Conservation (phyloP, 1,140 invertebrate genomes). For the Stegodyphus dumicola region DNA sequence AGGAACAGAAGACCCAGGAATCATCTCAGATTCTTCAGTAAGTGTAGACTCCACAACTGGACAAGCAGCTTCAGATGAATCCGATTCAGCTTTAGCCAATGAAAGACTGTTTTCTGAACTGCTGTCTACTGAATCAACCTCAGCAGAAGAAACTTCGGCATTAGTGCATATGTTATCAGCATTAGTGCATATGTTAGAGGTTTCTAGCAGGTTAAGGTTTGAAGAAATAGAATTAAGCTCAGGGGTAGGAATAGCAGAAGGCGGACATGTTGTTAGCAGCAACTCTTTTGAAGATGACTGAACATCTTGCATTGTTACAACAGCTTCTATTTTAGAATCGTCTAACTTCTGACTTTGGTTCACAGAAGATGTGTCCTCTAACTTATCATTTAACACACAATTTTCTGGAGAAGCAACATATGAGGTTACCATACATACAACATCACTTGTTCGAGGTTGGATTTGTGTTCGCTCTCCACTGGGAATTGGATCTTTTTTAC, state of each 20-base stretch:
- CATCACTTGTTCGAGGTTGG: neutral
- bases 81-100: neutral
- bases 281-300: constrained; percentile 23
- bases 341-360: neutral
- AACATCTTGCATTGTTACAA: constrained; percentile 17
- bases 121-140: neutral
- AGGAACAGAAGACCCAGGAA: too few species aligned
- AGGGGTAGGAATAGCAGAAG: constrained; percentile 52
- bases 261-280: constrained; percentile 50
- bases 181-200: constrained; percentile 19
- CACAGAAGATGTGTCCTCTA: constrained; percentile 2
- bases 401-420: constrained; percentile 34
- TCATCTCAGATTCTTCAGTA: too few species aligned
- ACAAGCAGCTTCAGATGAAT: neutral
- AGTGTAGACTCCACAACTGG: neutral
- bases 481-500: constrained; percentile 71
- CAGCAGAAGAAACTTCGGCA: constrained; percentile 1
- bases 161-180: constrained; percentile 4
- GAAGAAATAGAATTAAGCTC: constrained; percentile 40
- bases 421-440: constrained; percentile 47
- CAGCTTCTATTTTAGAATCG: constrained; percentile 66
- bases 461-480: constrained; percentile 27
- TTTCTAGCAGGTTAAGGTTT: constrained; percentile 40
- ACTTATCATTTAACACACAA: neutral
- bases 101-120: neutral